Evolutionary conservation across 1,140 invertebrate genomes (phyloP).

Genomic region (Dinothrombium tinctorium): DNA sequence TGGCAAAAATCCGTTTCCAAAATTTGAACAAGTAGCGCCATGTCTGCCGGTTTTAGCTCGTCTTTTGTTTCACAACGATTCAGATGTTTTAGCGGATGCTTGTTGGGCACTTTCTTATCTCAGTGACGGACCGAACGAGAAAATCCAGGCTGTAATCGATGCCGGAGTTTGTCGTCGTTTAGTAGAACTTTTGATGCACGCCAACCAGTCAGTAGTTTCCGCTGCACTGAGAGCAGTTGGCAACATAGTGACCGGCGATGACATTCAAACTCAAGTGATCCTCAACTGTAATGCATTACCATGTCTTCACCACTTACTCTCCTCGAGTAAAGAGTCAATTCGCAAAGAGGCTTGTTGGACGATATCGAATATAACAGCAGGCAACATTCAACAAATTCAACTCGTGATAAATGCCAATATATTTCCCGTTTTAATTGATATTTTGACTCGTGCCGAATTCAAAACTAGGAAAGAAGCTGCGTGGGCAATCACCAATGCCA

Average conservation of each 20-base stretch:
- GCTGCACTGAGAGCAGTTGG: constrained; percentile 83
- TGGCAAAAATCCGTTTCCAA: constrained; percentile 85
- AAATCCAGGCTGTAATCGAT: constrained; percentile 92
- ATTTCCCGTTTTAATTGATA: constrained; percentile 71
- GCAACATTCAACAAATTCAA: constrained; percentile 78
- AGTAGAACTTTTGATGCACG: constrained; percentile 79
- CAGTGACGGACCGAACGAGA: constrained; percentile 89
- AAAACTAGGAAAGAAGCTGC: constrained; percentile 92
- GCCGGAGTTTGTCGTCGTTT: constrained; percentile 77
- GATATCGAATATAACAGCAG: constrained; percentile 90
- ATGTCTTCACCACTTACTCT: constrained; percentile 54
- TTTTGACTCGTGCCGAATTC: constrained; percentile 73
- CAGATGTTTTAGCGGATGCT: constrained; percentile 75
- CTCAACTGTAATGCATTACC: constrained; percentile 71
- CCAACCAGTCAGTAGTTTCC: constrained; percentile 70
- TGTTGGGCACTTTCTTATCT: constrained; percentile 89
- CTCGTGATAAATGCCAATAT: constrained; percentile 86
- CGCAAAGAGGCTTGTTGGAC: constrained; percentile 96
- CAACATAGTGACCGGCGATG: constrained; percentile 94
- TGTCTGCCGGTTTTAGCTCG: constrained; percentile 65
- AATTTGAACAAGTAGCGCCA: constrained; percentile 43
- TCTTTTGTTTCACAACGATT: constrained; percentile 64
- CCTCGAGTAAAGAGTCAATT: constrained; percentile 53
- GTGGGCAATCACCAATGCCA: constrained; percentile 94
- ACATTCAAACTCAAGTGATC: constrained; percentile 82